Evolutionary conservation across 2,888 invertebrate genomes (phyloP), one percentile per base, ranked within the genome.

Genomic region (Bellardia pandia): DNA sequence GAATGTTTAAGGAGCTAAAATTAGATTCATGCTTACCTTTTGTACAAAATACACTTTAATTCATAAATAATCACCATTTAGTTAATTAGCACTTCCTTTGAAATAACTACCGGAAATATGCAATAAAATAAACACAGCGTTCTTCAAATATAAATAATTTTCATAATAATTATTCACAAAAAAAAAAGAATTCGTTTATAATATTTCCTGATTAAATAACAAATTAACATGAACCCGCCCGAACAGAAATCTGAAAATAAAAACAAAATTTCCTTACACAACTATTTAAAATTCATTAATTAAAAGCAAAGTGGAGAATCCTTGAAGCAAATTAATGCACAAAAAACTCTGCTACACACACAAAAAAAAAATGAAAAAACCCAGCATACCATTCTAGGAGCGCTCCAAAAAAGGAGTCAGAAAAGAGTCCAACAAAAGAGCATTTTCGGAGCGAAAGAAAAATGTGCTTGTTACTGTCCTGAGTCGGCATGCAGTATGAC

Each of bases 321-420:
- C 68, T 81, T 81, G 74, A 68, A 68, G 66, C 68, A 23, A 48
- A 74, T 74, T 42, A n/a, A 58, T 66, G 30, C 53, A 48, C 5
- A 11, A 45, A 48, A 53, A 51, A 74, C 42, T 62, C 6, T 30
- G 4, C 5, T 11, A 23, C 2, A 8, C 14, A 23, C 1, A 40
- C 42, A 37, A 45, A 37, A 13, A 56, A 40, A 16, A 3, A 33
- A 33, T n/a, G n/a, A n/a, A n/a, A n/a, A n/a, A n/a, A n/a, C n/a
- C n/a, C n/a, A n/a, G n/a, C n/a, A n/a, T n/a, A n/a, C n/a, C n/a
- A n/a, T n/a, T n/a, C n/a, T n/a, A n/a, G n/a, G n/a, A n/a, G n/a
- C n/a, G n/a, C n/a, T n/a, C n/a, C n/a, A n/a, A n/a, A n/a, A n/a
- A n/a, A n/a, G n/a, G n/a, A n/a, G n/a, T n/a, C n/a, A n/a, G n/a